Base-by-base conservation (phyloP, 2,888 invertebrate genomes). In the Tipula vernalis region DNA sequence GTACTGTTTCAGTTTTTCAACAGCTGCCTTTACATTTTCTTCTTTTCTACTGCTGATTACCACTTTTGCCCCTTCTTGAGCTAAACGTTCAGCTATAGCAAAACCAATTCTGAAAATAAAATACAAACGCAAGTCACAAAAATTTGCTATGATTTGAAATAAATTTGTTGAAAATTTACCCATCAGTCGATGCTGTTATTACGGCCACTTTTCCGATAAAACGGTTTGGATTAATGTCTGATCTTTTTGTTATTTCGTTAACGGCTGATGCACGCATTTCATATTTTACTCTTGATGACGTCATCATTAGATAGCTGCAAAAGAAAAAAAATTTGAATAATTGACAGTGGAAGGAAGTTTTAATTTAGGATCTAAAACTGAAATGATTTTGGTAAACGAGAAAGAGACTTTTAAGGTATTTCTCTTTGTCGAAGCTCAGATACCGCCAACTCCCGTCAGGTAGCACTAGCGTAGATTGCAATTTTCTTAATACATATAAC, bases 31-130 rank as follows among this genome's bases (percentile, higher is more conserved):
- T 0, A 99, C 99, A 92, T 99, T 98, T 41, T 93, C 92, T 90
- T 96, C 94, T 90, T 97, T 98, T 87, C 99, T 93, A 90, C 98
- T 98, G 90, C 98, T 97, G 83, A 99, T 94, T 88, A 99, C 94
- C 6, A 99, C 97, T 87, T 95, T 94, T 4, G 98, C 99, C 57
- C 99, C 99, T 92, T 99, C 98, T 89, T 90, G 89, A 0, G 91
- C 97, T 86, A 99, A 92, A 87, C 98, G 93, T 90, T 95, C 94
- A 3, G 98, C 99, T 89, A 98, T 98, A 0, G 98, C 96, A 91
- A 94, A 96, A 4, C 99, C 99, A 91, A 99, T 99, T 18, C 96
- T 96, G 86, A 12, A 36, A 86, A 39, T 39, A 39, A 6, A 39
- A 39, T 3, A 1, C 28, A 28, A 28, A 28, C 28, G 2, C 28